Evolutionary conservation across 2,113 vertebrate species (phyloP).

Genomic region (Rhegmatorhina hoffmannsi): DNA sequence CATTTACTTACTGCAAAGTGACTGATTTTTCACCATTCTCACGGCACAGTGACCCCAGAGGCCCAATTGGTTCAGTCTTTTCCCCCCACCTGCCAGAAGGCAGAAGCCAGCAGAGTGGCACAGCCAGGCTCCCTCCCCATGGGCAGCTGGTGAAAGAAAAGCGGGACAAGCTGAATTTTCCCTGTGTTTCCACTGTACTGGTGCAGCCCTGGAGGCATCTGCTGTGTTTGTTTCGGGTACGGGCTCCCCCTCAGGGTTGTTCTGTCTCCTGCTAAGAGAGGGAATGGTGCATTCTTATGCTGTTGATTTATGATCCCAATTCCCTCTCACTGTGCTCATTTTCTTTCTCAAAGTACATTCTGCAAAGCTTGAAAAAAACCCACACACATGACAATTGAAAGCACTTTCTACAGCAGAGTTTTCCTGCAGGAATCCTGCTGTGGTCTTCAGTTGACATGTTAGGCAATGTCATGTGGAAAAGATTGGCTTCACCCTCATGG

Average conservation of each 20-base stretch:
- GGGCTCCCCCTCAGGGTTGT: neutral
- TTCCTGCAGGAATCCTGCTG: neutral
- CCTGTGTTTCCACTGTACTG: neutral
- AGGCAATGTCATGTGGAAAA: neutral
- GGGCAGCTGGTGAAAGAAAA: neutral
- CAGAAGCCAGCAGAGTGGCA: rapidly evolving
- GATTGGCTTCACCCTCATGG: neutral
- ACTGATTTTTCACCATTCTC: neutral
- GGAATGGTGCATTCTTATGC: neutral
- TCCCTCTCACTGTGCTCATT: neutral
- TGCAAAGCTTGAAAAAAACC: neutral
- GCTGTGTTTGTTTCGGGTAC: neutral
- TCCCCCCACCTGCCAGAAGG: neutral
- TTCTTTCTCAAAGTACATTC: constrained; percentile 8
- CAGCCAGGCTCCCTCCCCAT: neutral
- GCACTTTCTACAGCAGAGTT: neutral
- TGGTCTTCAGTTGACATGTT: neutral
- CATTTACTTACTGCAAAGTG: neutral
- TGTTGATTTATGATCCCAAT: neutral
- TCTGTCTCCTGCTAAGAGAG: neutral
- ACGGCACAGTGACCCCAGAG: neutral
- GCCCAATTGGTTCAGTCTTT: neutral
- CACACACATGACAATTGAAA: neutral
- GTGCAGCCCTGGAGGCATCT: neutral
- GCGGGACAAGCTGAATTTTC: neutral